A percentile compares a stretch with the other conserved stretches of the same genome.
Conservation (phyloP, 2,113 vertebrate genomes). For the Leptodactylus fuscus region DNA sequence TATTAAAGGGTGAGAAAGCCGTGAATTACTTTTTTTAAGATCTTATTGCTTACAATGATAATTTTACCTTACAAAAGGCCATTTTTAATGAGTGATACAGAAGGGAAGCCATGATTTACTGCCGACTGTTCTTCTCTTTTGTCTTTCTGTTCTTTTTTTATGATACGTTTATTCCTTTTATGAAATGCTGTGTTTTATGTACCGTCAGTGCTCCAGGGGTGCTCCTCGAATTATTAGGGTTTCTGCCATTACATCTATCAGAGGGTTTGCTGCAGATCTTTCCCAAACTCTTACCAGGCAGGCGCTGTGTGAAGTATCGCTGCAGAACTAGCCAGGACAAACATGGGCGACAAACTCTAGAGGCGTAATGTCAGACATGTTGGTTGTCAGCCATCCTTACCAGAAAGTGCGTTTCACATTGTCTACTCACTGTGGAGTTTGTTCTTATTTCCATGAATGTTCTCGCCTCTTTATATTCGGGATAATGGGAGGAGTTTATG, state of each 20-base stretch:
- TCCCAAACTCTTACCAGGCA: neutral
- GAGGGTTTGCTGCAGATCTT: neutral
- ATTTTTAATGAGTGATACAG: constrained; percentile 87
- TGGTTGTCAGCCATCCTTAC: neutral
- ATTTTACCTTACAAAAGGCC: constrained; percentile 91
- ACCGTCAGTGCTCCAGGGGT: neutral
- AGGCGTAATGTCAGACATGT: too few species aligned
- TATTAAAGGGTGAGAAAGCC: constrained; percentile 89
- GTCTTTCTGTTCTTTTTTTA: constrained; percentile 73
- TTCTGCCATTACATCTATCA: neutral
- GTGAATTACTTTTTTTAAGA: constrained; percentile 91
- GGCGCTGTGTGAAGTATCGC: neutral
- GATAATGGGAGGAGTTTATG: too few species aligned
- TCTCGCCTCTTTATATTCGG: too few species aligned
- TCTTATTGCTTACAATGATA: constrained; percentile 90
- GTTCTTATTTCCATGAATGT: too few species aligned
- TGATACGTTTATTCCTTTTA: constrained; percentile 80
- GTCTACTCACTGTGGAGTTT: too few species aligned
- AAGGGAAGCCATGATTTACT: constrained; percentile 89
- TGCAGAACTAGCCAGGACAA: neutral
- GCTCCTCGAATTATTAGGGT: neutral
- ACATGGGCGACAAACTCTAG: too few species aligned
- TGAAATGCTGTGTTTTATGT: neutral
- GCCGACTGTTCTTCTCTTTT: constrained; percentile 74
- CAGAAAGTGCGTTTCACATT: too few species aligned